phyloP scores from a whole-genome alignment of 2,113 vertebrate species.

The Athene cunicularia region DNA sequence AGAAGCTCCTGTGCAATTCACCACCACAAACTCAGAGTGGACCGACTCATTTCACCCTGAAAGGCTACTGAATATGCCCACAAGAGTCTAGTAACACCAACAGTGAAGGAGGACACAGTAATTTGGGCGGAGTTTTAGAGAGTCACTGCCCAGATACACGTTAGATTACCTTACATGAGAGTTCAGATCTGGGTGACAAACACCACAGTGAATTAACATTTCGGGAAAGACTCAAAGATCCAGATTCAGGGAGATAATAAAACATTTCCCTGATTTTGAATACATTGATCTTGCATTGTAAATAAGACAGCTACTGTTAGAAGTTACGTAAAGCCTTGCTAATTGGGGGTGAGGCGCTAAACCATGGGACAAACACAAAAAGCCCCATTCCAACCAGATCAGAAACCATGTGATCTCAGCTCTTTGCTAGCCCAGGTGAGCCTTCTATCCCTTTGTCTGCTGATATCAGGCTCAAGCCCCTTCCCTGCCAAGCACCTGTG shows the following conservation, averaged over 20 bases:
- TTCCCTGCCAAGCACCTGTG: background rate
- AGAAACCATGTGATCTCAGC: fast-evolving
- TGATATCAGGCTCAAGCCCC: background rate
- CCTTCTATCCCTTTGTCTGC: background rate
- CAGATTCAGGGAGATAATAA: background rate
- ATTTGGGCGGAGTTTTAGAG: background rate
- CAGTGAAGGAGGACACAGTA: background rate
- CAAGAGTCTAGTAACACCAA: background rate
- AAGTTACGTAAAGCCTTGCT: background rate
- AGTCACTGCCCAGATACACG: background rate
- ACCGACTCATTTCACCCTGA: background rate
- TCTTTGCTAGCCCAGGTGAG: background rate
- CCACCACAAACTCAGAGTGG: background rate
- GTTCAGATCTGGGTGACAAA: background rate
- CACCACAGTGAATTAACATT: background rate
- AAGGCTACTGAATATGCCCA: background rate
- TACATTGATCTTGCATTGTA: background rate
- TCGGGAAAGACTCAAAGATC: background rate
- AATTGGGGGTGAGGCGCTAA: background rate
- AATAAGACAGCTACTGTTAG: background rate
- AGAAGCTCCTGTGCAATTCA: background rate
- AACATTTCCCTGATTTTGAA: background rate
- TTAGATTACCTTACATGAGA: background rate
- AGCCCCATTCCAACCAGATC: background rate
- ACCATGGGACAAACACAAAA: background rate